Base-by-base conservation (phyloP, 2,113 vertebrate genomes). In the Laticauda laticaudata region DNA sequence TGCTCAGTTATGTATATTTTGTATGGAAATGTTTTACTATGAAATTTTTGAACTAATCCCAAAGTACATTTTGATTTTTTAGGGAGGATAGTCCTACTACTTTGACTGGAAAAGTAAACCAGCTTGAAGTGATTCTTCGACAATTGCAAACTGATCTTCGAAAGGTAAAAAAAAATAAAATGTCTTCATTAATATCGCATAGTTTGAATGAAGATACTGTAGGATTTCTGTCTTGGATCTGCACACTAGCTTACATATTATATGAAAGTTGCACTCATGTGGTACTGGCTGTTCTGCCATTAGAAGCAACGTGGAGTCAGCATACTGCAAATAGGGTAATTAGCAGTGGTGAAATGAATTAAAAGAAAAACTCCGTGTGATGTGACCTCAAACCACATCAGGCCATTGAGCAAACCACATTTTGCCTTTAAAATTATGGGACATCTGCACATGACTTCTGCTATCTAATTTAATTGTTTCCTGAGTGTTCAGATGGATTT, bases 51-150 rank as follows among this genome's bases (percentile, higher is more conserved):
- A 39, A 29, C 51, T 93, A 64, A 81, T 45, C 51, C 34, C 29
- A 96, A 95, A 69, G 93, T 90, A 14, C 26, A 21, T 18, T 97
- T 92, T 95, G 3, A 90, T 92, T 96, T 96, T 6, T 91, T 69
- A 99, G 98, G 94, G 98, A 96, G 87, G 96, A 97, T 34, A 95
- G 98, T 75, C 98, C 99, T 0, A 98, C 98, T 59, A 98, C 99
- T 0, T 97, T 99, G 88, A 99, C 99, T 4, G 99, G 99, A 54
- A 99, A 99, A 98, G 99, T 99, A 92, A 99, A 99, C 96, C 99
- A 99, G 96, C 97, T 99, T 93, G 99, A 99, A 97, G 96, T 99
- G 95, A 98, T 99, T 95, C 98, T 99, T 91, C 98, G 98, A 90
- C 99, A 99, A 92, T 98, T 99, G 87, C 99, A 99, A 96, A 98